Evolutionary conservation across 2,888 invertebrate species (phyloP).

Genomic region (Ferrisia virgata): DNA sequence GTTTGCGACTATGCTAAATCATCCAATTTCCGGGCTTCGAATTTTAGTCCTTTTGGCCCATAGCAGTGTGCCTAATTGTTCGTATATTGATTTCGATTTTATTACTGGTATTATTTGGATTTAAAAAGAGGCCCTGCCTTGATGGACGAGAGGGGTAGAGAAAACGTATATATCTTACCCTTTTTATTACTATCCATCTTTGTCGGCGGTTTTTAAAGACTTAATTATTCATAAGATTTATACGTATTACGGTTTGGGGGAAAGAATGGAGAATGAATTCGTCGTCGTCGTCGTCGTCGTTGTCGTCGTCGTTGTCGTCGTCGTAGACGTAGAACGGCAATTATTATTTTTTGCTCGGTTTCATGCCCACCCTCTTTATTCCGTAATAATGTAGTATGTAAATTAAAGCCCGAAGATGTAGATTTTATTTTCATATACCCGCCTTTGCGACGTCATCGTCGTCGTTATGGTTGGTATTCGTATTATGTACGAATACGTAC

Average conservation of each 20-base stretch:
- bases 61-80: too few relatives aligned
- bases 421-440: slow-evolving; percentile 11
- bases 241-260: not conserved
- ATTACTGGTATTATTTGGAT: too few relatives aligned
- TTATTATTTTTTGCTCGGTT: slow-evolving; percentile 24
- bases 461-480: not conserved
- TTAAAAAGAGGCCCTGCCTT: too few relatives aligned
- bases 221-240: slow-evolving; percentile 5
- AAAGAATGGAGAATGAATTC: not conserved
- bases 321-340: not conserved
- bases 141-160: not conserved
- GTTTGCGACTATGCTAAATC: too few relatives aligned
- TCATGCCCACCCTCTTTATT: not conserved
- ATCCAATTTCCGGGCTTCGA: too few relatives aligned
- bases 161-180: not conserved
- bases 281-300: not conserved
- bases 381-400: slow-evolving; percentile 13
- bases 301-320: not conserved
- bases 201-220: not conserved
- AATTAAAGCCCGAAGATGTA: not conserved
- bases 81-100: too few relatives aligned
- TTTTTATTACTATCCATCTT: not conserved
- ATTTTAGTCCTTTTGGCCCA: too few relatives aligned
- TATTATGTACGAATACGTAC: too few relatives aligned
- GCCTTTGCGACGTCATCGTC: not conserved